phyloP scores from a whole-genome alignment of 2,888 invertebrate genomes.

The Cetonia aurata region DNA sequence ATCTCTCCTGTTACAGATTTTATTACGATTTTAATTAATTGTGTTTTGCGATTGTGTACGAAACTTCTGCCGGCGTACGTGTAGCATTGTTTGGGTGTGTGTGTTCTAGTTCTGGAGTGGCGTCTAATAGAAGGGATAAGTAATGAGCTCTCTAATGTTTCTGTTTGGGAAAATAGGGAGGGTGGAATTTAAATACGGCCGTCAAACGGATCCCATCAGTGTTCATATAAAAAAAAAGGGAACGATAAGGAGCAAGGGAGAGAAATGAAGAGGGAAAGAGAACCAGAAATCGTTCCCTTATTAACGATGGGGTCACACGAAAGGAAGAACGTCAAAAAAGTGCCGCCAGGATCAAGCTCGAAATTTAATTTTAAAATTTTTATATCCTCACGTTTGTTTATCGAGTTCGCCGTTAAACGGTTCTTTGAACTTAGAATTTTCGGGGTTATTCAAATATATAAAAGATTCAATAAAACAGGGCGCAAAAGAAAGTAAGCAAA shows the following conservation, averaged over 20 bases:
- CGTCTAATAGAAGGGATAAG: slow-evolving; percentile 39
- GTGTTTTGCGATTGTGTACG: slow-evolving; percentile 36
- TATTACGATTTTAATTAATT: slow-evolving; percentile 55
- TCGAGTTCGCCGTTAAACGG: slow-evolving; percentile 32
- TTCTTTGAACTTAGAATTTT: slow-evolving; percentile 21
- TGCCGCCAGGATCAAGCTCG: slow-evolving; percentile 31
- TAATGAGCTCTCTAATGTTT: slow-evolving; percentile 45
- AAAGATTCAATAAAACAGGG: slow-evolving; percentile 6
- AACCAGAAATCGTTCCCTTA: slow-evolving; percentile 36
- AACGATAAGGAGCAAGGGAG: slow-evolving; percentile 3
- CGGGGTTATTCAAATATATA: slow-evolving; percentile 21
- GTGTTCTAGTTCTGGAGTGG: slow-evolving; percentile 28
- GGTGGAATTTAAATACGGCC: slow-evolving; percentile 44
- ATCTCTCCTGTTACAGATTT: slow-evolving; percentile 45
- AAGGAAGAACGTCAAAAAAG: slow-evolving; percentile 25
- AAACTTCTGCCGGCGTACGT: slow-evolving; percentile 15
- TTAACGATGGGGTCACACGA: slow-evolving; percentile 32
- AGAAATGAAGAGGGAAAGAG: background rate
- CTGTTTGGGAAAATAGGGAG: slow-evolving; percentile 39
- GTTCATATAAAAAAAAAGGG: slow-evolving; percentile 30
- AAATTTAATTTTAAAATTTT: slow-evolving; percentile 39
- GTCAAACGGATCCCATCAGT: slow-evolving; percentile 43
- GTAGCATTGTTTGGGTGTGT: slow-evolving; percentile 25
- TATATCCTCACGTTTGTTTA: slow-evolving; percentile 32
- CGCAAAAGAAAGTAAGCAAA: slow-evolving; percentile 11